Percentiles rank a stretch among this genome's conserved stretches.
Evolutionary conservation across 2,113 vertebrate species (phyloP).

Genomic region (Regulus satrapa): DNA sequence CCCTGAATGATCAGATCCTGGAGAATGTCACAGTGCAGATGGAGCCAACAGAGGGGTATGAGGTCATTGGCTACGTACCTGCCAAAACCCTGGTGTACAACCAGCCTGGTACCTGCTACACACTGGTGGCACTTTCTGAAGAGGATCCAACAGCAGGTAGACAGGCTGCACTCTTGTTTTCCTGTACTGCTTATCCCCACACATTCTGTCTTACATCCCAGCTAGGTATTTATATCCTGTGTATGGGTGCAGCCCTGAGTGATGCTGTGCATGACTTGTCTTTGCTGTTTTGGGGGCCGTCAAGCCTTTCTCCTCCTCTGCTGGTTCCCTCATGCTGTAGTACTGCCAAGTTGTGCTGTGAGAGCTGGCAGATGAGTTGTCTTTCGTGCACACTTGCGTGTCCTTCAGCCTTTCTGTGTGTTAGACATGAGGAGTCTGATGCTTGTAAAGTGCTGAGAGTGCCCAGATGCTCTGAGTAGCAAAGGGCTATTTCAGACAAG

Average conservation of each 20-base stretch:
- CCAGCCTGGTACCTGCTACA: slow-evolving; percentile 80
- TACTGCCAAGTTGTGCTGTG: neutral
- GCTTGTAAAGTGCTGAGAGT: neutral
- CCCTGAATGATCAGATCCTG: slow-evolving; percentile 79
- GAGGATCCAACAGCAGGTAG: slow-evolving; percentile 79
- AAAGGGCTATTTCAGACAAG: neutral
- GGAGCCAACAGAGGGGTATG: slow-evolving; percentile 82
- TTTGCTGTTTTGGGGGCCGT: neutral
- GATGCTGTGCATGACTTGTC: neutral
- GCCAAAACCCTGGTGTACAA: slow-evolving; percentile 79
- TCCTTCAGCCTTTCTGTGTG: neutral
- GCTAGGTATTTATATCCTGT: neutral
- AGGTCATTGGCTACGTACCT: slow-evolving; percentile 73
- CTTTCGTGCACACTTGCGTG: neutral
- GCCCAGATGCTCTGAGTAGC: neutral
- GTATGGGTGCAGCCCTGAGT: neutral
- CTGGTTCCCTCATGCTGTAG: neutral
- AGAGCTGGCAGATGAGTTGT: neutral
- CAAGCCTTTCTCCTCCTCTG: neutral
- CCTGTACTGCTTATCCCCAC: neutral
- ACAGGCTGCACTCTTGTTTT: neutral
- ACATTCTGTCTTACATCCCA: neutral
- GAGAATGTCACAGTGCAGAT: slow-evolving; percentile 81
- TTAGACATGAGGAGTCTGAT: neutral
- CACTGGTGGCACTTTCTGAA: slow-evolving; percentile 74